Base-by-base conservation (phyloP, 2,113 vertebrate genomes). In the Chloropsis cyanopogon region DNA sequence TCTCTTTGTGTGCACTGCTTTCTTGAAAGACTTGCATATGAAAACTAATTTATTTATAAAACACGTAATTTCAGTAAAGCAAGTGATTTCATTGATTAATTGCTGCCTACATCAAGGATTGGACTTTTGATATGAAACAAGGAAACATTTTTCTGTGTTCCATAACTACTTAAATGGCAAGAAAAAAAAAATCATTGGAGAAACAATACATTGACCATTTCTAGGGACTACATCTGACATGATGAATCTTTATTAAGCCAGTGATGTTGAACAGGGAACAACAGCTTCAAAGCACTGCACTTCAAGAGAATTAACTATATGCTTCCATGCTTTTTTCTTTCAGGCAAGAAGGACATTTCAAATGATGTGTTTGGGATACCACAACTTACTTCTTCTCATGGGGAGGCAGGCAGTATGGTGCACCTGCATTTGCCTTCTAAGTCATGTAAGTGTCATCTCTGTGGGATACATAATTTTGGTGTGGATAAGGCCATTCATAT, bases 1-100 rank as follows among this genome's bases (percentile, higher is more conserved):
- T 90, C 82, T 71, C 64, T 65, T 60, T 71, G 57, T 3, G 3
- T 57, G 49, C 25, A 23, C 37, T 56, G 69, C 49, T 95, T 93
- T 88, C 85, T 73, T 92, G 64, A 92, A 89, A 89, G 81, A 72
- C 73, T 64, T 76, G 69, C 49, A 56, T 56, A 65, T 3, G 2
- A 82, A 93, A 90, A 71, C n/a, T 37, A 92, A 95, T 69, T 93
- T 92, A 86, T 71, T 94, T 93, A 88, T 86, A 82, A 93, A 96
- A 96, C n/a, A 65, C 11, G 71, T 56, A 7, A 39, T 68, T 92
- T 83, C 47, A 66, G 72, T 81, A 95, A 88, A 93, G 68, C 28
- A 56, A 93, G 35, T 76, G 5, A 86, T 83, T 88, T 81, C 47
- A 90, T 75, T 92, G 68, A 94, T 86, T 78, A 90, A 88, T 68